Evolutionary conservation across 2,888 invertebrate genomes (phyloP).

Genomic region (Macropis europaea): DNA sequence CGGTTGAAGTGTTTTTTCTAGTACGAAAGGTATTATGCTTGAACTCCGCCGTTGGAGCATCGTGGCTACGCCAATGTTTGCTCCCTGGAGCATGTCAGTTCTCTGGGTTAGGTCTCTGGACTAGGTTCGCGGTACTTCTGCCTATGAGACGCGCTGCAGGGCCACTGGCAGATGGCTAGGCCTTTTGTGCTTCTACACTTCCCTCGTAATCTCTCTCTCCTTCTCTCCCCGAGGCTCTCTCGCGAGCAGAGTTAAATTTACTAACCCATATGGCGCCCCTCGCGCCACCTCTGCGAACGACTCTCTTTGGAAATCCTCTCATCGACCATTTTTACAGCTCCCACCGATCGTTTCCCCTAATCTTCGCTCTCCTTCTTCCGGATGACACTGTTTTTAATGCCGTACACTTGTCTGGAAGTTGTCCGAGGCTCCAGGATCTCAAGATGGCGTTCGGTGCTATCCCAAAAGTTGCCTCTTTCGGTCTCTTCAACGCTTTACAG

Average conservation of each 20-base stretch:
- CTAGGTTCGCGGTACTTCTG: slow-evolving; percentile 57
- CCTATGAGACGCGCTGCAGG: slow-evolving; percentile 65
- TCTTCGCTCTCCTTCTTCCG: background rate
- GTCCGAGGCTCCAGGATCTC: too few relatives aligned
- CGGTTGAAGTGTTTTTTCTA: too few relatives aligned
- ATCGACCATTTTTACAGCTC: too few relatives aligned
- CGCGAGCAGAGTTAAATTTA: slow-evolving; percentile 69
- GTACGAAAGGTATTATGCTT: too few relatives aligned
- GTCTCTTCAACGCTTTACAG: too few relatives aligned
- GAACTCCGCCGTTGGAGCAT: too few relatives aligned
- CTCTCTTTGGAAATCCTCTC: slow-evolving; percentile 6
- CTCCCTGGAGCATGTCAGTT: slow-evolving; percentile 59
- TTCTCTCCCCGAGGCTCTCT: slow-evolving; percentile 47
- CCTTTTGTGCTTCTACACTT: slow-evolving; percentile 68
- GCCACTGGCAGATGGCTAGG: slow-evolving; percentile 72
- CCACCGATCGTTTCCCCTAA: background rate
- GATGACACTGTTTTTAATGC: background rate
- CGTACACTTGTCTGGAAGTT: too few relatives aligned
- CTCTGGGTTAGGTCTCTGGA: slow-evolving; percentile 47
- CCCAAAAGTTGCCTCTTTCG: too few relatives aligned
- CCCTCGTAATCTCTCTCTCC: slow-evolving; percentile 57
- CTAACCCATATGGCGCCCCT: slow-evolving; percentile 71
- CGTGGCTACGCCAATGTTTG: slow-evolving; percentile 44
- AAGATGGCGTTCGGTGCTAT: too few relatives aligned
- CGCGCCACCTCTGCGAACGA: slow-evolving; percentile 51